Evolutionary conservation across 2,113 vertebrate species (phyloP).

Genomic region (Ploceus nigricollis): DNA sequence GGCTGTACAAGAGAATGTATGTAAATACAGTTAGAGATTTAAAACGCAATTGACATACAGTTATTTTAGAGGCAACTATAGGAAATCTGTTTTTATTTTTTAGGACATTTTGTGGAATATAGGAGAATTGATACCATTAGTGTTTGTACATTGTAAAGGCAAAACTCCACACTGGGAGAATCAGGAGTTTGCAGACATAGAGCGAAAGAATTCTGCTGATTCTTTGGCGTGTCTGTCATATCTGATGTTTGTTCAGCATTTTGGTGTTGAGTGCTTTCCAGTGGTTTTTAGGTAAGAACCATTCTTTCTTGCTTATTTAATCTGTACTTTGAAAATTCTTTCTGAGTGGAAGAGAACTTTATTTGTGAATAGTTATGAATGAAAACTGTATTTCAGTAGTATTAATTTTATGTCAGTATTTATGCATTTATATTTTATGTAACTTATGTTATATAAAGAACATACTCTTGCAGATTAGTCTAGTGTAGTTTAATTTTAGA

Average conservation of each 20-base stretch:
- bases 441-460: not conserved
- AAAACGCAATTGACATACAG: not conserved
- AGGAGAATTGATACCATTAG: constrained; percentile 66
- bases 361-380: not conserved
- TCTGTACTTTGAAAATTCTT: not conserved
- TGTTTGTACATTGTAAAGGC: constrained; percentile 59
- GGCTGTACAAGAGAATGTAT: not conserved
- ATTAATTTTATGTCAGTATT: not conserved
- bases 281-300: constrained; percentile 84
- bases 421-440: not conserved
- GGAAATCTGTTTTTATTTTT: not conserved
- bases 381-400: not conserved
- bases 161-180: constrained; percentile 60
- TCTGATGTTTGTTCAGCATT: constrained; percentile 88
- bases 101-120: constrained; percentile 71
- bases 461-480: not conserved
- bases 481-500: not conserved
- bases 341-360: not conserved
- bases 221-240: constrained; percentile 88
- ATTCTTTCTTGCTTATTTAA: not conserved
- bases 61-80: not conserved
- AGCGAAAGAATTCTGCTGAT: constrained; percentile 70
- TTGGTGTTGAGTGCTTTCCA: constrained; percentile 82
- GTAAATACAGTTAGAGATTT: not conserved
- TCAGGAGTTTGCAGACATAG: constrained; percentile 69